Conservation (phyloP, 2,888 invertebrate genomes). For the Macrosoma leucophasiata region DNA sequence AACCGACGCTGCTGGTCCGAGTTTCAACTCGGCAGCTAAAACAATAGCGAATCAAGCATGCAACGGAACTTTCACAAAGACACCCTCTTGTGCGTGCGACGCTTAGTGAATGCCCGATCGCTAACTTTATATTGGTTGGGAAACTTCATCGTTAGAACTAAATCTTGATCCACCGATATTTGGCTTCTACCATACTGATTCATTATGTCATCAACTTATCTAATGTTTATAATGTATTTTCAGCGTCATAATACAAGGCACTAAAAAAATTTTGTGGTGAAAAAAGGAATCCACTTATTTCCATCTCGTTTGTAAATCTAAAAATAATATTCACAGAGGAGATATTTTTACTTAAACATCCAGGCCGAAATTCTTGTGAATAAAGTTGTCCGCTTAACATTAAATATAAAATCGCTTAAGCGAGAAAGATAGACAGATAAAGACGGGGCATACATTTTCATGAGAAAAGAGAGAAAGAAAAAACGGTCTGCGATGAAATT, state of each 20-base stretch:
- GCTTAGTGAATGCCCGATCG: constrained; percentile 55
- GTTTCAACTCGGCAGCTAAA: constrained; percentile 58
- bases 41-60: constrained; percentile 73
- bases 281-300: constrained; percentile 34
- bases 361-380: constrained; percentile 43
- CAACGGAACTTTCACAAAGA: constrained; percentile 69
- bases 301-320: constrained; percentile 38
- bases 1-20: constrained; percentile 48
- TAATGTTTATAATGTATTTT: too few relatives aligned
- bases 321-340: constrained; percentile 40
- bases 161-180: constrained; percentile 41
- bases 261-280: too few relatives aligned
- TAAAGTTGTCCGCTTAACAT: constrained; percentile 57
- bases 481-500: constrained; percentile 49
- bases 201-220: constrained; percentile 5
- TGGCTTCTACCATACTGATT: too few relatives aligned
- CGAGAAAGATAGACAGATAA: constrained; percentile 59
- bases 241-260: too few relatives aligned
- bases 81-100: constrained; percentile 67
- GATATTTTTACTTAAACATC: constrained; percentile 43
- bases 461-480: constrained; percentile 53
- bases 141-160: constrained; percentile 54
- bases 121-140: constrained; percentile 69
- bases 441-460: constrained; percentile 60
- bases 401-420: constrained; percentile 64